Base-by-base conservation (phyloP, 1,140 invertebrate species). In the Bacillus rossius region DNA sequence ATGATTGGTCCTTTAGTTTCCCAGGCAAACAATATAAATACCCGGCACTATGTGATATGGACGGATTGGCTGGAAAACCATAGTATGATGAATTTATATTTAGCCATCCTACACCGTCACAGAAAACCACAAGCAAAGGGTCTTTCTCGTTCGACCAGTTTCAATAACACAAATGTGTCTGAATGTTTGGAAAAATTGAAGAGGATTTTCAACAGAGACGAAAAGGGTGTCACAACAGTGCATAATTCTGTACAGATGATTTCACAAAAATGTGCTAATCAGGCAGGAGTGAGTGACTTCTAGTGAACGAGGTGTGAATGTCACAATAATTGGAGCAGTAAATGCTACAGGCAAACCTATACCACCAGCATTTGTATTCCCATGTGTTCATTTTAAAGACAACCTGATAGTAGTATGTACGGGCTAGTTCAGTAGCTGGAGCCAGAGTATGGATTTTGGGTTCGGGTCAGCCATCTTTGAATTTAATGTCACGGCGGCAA, bases 311-410 rank as follows among this genome's bases (percentile, higher is more conserved):
- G 74, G 76, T 16, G 63, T 52, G 4, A 60, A 76, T 14, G 76
- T 77, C 0, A 79, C 79, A 45, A 41, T 77, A 23, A 50, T 19
- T 17, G 13, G 60, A 38, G 66, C 68, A 41, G 67, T 73, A 7
- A 75, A 65, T 66, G 76, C 76, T 23, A 19, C 55, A 49, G 74
- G 74, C 5, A 71, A 69, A 43, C 41, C 41, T 17, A 60, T 79
- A 14, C 74, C 73, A 41, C 75, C 75, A 14, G 64, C 73, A 22
- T 67, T 79, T 38, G 64, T 78, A 49, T 77, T 76, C 62, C 73
- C 74, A 0, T 38, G 71, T 26, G 61, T 64, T 14, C 61, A 64
- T 52, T 73, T 63, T 34, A 62, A 73, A 37, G 62, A 71, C 41
- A 60, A 67, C 52, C 66, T 75, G 29, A 57, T 72, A 7, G 56